Conservation (phyloP, 2,113 vertebrate species). For the Brachyhypopomus occidentalis region DNA sequence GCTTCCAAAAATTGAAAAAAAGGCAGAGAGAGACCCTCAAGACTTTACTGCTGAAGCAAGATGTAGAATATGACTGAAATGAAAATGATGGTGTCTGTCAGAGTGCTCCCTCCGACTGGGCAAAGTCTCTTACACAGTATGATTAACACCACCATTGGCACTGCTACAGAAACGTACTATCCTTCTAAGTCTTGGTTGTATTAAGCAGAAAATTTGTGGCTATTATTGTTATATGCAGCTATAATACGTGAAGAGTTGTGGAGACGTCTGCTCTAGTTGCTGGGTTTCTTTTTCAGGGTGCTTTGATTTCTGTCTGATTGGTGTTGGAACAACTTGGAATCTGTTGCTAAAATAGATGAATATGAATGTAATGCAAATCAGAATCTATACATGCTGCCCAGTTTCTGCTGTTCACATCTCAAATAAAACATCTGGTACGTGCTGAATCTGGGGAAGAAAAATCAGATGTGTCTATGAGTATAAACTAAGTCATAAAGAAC, state of each 20-base stretch:
- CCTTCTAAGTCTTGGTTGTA: neutral
- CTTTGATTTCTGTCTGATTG: no score
- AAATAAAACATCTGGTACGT: neutral
- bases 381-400: neutral
- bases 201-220: neutral
- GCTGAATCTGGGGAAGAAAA: neutral
- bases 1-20: neutral
- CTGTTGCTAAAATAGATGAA: neutral
- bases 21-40: neutral
- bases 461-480: neutral
- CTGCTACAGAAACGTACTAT: no score
- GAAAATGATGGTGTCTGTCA: neutral
- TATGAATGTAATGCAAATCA: neutral
- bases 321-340: neutral
- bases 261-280: neutral
- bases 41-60: neutral
- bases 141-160: neutral
- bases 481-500: conserved; percentile 7
- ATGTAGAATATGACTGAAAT: neutral
- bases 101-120: neutral
- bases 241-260: neutral
- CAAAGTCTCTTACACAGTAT: neutral
- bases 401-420: neutral
- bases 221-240: neutral
- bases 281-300: neutral